Base-by-base conservation (phyloP, 2,888 invertebrate genomes). In the Sminthurinus aureus region DNA sequence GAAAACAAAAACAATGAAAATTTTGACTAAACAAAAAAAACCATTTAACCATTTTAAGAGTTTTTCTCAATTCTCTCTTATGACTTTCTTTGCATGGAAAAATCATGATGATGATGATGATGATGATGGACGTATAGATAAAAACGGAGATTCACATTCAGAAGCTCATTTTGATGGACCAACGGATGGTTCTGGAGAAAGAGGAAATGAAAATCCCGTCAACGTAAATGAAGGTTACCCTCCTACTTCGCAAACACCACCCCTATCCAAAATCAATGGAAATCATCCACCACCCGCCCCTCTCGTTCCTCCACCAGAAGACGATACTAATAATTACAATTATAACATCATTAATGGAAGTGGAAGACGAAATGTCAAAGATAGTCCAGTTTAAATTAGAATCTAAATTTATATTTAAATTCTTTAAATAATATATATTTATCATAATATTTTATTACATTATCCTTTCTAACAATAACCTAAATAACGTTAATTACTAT, bases 281-380 rank as follows among this genome's bases (percentile, higher is more conserved):
- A 87, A 85, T 84, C 86, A 87, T 83, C 87, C 87, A 79, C 88
- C 88, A 20, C 87, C 88, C 50, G 86, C 87, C 66, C 87, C 88
- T 12, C 84, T 87, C 73, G 84, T 86, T 83, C 87, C 87, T 66
- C 88, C 88, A 77, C 88, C 88, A 74, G 85, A 86, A 67, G 84
- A 86, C 67, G 87, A 88, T 75, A 87, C 87, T 79, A 85, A 87
- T 13, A 85, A 87, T 13, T 81, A 52, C 79, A 77, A 75, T 74
- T 87, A 86, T 80, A 83, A 86, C 77, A 13, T 86, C 84, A 86
- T 86, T 71, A 87, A 87, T 83, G 87, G 88, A 84, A 38, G 38
- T 38, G 38, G 38, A 38, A 38, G 38, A 38, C 85, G 88, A 86
- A 85, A 87, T 50, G 87, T 88, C 69, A 88, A 88, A 85, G 88